Conservation (phyloP, 2,797 vertebrate species). For the Onychomys torridus region DNA sequence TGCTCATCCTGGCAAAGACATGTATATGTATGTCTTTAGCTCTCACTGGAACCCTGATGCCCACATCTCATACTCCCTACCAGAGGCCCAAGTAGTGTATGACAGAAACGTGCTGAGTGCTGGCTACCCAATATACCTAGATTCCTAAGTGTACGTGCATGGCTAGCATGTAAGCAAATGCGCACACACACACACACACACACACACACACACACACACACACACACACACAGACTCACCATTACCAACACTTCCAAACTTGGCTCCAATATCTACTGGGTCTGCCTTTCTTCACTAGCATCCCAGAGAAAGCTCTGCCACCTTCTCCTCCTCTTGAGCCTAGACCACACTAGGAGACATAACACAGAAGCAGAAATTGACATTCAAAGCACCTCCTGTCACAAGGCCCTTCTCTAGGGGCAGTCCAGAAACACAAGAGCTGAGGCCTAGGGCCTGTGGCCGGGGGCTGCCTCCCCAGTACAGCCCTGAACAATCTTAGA, state of each 20-base stretch:
- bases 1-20: not conserved
- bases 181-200: not conserved
- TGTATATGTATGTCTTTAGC: accelerated
- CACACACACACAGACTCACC: not conserved
- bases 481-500: not conserved
- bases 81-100: not conserved
- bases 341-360: not conserved
- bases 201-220: not conserved
- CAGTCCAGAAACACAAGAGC: not conserved
- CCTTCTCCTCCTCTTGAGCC: not conserved
- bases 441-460: not conserved
- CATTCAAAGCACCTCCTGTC: slow-evolving; percentile 7
- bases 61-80: not conserved
- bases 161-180: not conserved
- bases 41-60: not conserved
- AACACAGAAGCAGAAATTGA: not conserved
- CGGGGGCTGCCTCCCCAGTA: not conserved
- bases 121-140: not conserved
- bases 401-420: not conserved
- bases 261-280: not conserved
- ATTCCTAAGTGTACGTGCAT: not conserved
- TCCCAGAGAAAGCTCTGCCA: not conserved
- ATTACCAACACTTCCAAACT: not conserved
- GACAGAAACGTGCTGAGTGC: not conserved
- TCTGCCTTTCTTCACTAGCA: not conserved